phyloP scores from a whole-genome alignment of 2,888 invertebrate genomes.

The Acleris laterana region DNA sequence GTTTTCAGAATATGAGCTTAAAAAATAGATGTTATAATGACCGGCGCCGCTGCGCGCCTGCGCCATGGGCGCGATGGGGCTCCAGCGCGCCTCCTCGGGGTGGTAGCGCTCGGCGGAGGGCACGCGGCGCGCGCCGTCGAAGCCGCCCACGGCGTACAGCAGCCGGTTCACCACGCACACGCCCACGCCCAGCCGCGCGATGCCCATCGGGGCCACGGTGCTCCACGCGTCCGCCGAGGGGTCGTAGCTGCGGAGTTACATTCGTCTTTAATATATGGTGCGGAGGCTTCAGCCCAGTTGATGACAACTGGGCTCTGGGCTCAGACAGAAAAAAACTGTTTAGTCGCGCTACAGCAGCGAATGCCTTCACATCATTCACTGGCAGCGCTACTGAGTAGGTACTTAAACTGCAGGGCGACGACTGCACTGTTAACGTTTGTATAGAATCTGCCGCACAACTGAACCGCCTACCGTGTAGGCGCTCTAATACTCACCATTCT shows the following conservation, averaged over 20 bases:
- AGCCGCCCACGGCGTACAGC: slow-evolving; percentile 94
- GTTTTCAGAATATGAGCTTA: too few species aligned
- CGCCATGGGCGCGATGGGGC: slow-evolving; percentile 90
- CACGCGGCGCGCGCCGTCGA: slow-evolving; percentile 91
- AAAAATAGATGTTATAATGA: slow-evolving; percentile 51
- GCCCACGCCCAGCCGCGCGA: slow-evolving; percentile 92
- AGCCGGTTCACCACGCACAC: slow-evolving; percentile 91
- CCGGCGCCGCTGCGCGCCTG: slow-evolving; percentile 93
- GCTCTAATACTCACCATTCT: slow-evolving; percentile 87
- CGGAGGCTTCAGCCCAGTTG: too few species aligned
- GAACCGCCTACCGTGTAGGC: not conserved
- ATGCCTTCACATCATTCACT: too few species aligned
- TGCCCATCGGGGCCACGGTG: slow-evolving; percentile 89
- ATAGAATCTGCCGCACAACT: too few species aligned
- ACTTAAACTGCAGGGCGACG: too few species aligned
- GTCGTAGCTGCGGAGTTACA: slow-evolving; percentile 87
- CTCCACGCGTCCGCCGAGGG: slow-evolving; percentile 94
- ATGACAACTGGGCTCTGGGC: too few species aligned
- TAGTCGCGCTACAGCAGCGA: too few species aligned
- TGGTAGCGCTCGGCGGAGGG: slow-evolving; percentile 95
- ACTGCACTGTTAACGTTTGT: too few species aligned
- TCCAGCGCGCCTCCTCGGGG: slow-evolving; percentile 96
- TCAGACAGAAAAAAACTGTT: too few species aligned
- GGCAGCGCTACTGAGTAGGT: too few species aligned
- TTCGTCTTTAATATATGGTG: too few species aligned